Conservation (phyloP, 2,888 invertebrate species). For the Mythimna ferrago region DNA sequence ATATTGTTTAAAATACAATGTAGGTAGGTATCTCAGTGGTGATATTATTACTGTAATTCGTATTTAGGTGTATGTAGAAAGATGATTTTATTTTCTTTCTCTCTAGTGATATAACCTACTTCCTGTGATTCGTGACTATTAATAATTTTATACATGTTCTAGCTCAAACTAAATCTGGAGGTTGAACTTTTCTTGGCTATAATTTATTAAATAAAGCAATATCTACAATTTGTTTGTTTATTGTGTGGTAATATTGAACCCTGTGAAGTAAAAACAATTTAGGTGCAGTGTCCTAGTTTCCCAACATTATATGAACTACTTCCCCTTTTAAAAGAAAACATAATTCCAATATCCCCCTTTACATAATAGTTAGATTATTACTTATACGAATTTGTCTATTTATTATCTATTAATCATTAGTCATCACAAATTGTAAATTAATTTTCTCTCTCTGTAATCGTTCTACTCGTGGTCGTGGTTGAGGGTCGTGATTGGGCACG, state of each 20-base stretch:
- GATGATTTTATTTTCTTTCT: conserved; percentile 79
- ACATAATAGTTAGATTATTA: no score
- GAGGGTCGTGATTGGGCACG: no score
- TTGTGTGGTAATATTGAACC: conserved; percentile 34
- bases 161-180: conserved; percentile 82
- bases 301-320: no score
- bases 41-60: conserved; percentile 80
- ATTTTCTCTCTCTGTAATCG: no score
- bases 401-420: no score
- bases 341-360: no score
- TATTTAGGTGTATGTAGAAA: conserved; percentile 78
- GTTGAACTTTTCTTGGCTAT: conserved; percentile 86
- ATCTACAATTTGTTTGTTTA: conserved; percentile 69
- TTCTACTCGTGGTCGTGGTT: no score
- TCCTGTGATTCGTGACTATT: conserved; percentile 89
- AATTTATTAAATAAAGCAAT: conserved; percentile 88
- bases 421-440: no score
- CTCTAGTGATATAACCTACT: conserved; percentile 81
- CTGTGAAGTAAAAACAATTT: neutral
- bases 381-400: no score
- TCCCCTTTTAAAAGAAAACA: no score
- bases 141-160: conserved; percentile 87
- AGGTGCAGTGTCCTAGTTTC: no score
- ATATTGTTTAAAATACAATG: conserved; percentile 54
- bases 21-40: conserved; percentile 76